phyloP scores from a whole-genome alignment of 1,140 invertebrate species.

The Grapholita molesta region DNA sequence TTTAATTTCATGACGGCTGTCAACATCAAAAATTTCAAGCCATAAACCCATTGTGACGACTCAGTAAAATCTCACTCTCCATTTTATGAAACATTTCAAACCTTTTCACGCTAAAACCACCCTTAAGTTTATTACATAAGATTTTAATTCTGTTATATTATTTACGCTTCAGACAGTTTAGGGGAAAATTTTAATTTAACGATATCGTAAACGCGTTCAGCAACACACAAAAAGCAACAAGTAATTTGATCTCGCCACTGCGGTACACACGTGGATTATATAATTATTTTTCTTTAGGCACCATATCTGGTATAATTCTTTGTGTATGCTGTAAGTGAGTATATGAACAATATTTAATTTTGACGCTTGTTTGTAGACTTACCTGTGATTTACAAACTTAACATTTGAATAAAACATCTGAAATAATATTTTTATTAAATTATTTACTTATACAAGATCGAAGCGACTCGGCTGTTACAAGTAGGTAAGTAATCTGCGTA shows the following conservation, averaged over 20 bases:
- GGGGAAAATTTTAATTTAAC: slow-evolving; percentile 31
- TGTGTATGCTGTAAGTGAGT: no score
- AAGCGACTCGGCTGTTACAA: background rate
- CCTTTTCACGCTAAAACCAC: slow-evolving; percentile 6
- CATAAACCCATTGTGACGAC: slow-evolving; percentile 26
- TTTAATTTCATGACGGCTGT: slow-evolving; percentile 30
- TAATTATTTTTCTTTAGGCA: no score
- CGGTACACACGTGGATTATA: no score
- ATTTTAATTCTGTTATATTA: slow-evolving; percentile 5
- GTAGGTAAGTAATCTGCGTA: background rate
- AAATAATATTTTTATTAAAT: no score
- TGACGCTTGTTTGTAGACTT: no score
- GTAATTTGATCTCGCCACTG: background rate
- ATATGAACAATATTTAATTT: no score
- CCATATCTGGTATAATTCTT: no score
- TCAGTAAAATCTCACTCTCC: slow-evolving; percentile 28
- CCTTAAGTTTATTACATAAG: slow-evolving; percentile 6
- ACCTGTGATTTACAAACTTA: no score
- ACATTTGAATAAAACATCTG: no score
- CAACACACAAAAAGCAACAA: slow-evolving; percentile 21
- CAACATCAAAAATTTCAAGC: slow-evolving; percentile 32
- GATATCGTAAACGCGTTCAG: slow-evolving; percentile 34
- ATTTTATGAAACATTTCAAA: slow-evolving; percentile 27
- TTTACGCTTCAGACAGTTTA: slow-evolving; percentile 22
- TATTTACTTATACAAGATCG: no score